Evolutionary conservation across 2,113 vertebrate species (phyloP), one percentile per base, ranked within the genome.

Genomic region (Triplophysa rosa): DNA sequence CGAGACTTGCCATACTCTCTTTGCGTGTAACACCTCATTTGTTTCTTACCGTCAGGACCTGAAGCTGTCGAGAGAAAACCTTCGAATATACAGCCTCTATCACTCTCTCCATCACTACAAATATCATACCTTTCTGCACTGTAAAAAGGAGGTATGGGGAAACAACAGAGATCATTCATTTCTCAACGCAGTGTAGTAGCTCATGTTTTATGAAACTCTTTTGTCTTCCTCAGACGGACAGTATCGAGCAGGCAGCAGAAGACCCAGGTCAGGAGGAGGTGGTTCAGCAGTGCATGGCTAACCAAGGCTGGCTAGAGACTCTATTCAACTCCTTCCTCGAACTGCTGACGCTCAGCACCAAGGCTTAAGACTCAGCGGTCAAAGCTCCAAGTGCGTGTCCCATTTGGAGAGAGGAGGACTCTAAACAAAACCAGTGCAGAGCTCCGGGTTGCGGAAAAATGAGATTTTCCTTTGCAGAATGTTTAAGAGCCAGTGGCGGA

Each of bases 71-170:
- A 87, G 93, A 14, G 95, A 96, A 77, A 92, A 92, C 42, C 95
- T 94, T 11, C 90, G 93, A 54, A 94, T 95, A 87, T 97, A 96
- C 90, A 95, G 94, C 40, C 94, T 97, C 54, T 97, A 96, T 88
- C 96, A 97, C 87, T 95, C 95, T 11, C 93, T 97, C 74, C 96
- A 97, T 88, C 96, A 97, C 90, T 97, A 97, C 90, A 97, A 97
- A 82, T 96, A 96, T 91, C 96, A 97, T 91, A 97, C 95, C 77
- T 97, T 97, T 88, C 91, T 97, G 86, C 95, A 95, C 91, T 97
- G 96, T 91, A 95, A 96, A 86, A 95, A 95, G 89, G 95, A 97
- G 95, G 96, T 96, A 88, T 90, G 71, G 17, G 21, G 13, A 56
- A 42, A 62, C 42, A 54, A 58, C 33, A 1, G 61, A n/a, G 21